phyloP scores from a whole-genome alignment of 2,797 vertebrate genomes.

The Odontamblyopus lacepedii region DNA sequence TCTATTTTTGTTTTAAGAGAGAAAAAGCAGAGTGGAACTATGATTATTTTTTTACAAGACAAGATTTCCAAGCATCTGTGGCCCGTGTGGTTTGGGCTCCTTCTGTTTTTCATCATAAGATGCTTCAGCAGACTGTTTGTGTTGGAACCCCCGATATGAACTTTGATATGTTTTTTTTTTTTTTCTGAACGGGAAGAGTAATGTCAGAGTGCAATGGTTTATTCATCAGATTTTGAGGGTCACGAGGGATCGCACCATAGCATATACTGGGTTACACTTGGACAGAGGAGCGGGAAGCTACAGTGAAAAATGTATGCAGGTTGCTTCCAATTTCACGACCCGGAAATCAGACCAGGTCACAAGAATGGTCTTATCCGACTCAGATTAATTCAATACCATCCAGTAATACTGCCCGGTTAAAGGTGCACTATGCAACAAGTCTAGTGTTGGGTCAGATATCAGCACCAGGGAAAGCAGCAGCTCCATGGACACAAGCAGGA shows the following conservation, averaged over 20 bases:
- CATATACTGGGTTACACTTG: background rate
- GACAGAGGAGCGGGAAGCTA: background rate
- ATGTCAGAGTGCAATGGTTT: background rate
- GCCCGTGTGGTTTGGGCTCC: background rate
- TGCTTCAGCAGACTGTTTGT: slow-evolving; percentile 4
- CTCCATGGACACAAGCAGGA: too few species aligned
- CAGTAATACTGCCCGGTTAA: background rate
- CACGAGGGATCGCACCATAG: background rate
- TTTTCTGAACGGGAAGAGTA: slow-evolving; percentile 2
- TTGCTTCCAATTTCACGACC: background rate
- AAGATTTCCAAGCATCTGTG: background rate
- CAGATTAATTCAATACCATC: background rate
- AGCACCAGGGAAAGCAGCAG: too few species aligned
- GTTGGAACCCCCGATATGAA: background rate
- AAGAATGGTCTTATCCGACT: too few species aligned
- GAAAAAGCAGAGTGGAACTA: background rate
- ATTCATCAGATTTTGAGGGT: slow-evolving; percentile 11
- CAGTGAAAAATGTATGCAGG: background rate
- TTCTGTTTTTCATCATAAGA: slow-evolving; percentile 15
- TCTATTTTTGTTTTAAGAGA: background rate
- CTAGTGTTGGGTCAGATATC: too few species aligned
- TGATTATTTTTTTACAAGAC: background rate
- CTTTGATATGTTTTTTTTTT: slow-evolving; percentile 1
- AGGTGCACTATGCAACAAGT: background rate
- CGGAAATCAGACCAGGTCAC: background rate